Evolutionary conservation across 2,797 vertebrate genomes (phyloP).

Genomic region (Pangasius sanitwongsei): DNA sequence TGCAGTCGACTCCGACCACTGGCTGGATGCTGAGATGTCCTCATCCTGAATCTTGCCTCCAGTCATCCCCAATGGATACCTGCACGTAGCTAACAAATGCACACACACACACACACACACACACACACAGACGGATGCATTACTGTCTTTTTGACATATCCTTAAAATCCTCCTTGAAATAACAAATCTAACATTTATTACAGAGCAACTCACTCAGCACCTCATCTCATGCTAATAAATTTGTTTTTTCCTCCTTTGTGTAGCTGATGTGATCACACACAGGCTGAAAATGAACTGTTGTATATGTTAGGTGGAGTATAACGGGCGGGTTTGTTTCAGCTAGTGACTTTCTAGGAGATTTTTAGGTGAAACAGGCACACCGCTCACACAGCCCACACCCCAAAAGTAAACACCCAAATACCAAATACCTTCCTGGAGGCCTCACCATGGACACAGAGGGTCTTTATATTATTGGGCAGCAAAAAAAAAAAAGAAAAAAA

Average conservation of each 20-base stretch:
- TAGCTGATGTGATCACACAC: neutral
- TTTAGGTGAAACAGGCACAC: slow-evolving; percentile 43
- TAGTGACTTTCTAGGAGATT: slow-evolving; percentile 29
- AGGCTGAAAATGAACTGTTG: neutral
- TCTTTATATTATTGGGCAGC: slow-evolving; percentile 73
- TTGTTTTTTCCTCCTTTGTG: neutral
- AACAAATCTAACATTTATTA: neutral
- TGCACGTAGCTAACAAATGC: slow-evolving; percentile 82
- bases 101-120: slow-evolving; percentile 36
- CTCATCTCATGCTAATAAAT: neutral
- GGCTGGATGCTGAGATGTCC: slow-evolving; percentile 97
- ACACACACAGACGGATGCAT: neutral
- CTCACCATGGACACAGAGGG: slow-evolving; percentile 74
- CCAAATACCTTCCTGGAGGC: slow-evolving; percentile 66
- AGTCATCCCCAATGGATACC: slow-evolving; percentile 95
- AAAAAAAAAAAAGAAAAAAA: slow-evolving; percentile 52
- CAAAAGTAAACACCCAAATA: slow-evolving; percentile 58
- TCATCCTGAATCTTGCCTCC: slow-evolving; percentile 93
- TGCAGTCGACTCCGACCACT: slow-evolving; percentile 97
- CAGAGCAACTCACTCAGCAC: neutral
- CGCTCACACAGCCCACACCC: slow-evolving; percentile 47
- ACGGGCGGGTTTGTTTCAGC: slow-evolving; percentile 40
- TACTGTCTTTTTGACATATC: neutral
- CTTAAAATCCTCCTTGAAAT: neutral
- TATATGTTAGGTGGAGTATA: slow-evolving; percentile 5